Evolutionary conservation across 2,888 invertebrate genomes (phyloP).

Genomic region (Graphium colonna): DNA sequence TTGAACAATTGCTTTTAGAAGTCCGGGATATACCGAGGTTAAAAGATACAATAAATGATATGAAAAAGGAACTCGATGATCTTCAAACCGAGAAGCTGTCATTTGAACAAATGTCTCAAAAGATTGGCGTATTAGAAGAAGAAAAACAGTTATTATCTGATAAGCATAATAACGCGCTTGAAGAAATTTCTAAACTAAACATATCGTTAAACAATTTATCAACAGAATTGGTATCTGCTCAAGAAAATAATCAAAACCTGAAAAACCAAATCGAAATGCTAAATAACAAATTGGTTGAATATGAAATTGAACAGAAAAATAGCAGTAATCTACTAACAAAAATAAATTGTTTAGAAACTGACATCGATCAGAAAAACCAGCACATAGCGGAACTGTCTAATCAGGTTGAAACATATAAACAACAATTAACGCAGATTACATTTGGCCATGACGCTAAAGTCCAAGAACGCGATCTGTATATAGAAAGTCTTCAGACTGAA

Average conservation of each 20-base stretch:
- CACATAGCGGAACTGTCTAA: slow-evolving; percentile 54
- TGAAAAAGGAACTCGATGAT: slow-evolving; percentile 61
- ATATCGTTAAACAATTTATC: slow-evolving; percentile 43
- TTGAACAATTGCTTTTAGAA: slow-evolving; percentile 57
- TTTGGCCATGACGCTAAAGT: slow-evolving; percentile 83
- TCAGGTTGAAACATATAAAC: slow-evolving; percentile 53
- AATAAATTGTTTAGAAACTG: slow-evolving; percentile 58
- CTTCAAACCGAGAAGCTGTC: slow-evolving; percentile 48
- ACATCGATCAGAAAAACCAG: slow-evolving; percentile 57
- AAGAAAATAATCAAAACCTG: slow-evolving; percentile 48
- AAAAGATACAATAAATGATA: slow-evolving; percentile 60
- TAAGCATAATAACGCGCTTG: slow-evolving; percentile 36
- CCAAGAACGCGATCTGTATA: slow-evolving; percentile 86
- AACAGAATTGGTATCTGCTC: slow-evolving; percentile 45
- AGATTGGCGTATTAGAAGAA: slow-evolving; percentile 41
- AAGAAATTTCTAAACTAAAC: slow-evolving; percentile 46
- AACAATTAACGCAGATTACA: slow-evolving; percentile 58
- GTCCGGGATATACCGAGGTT: slow-evolving; percentile 55
- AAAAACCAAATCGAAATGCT: slow-evolving; percentile 53
- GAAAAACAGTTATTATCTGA: slow-evolving; percentile 47
- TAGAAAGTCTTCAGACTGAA: slow-evolving; percentile 86
- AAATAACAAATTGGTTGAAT: slow-evolving; percentile 62
- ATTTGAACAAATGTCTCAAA: slow-evolving; percentile 50
- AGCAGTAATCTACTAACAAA: slow-evolving; percentile 59
- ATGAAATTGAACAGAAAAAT: slow-evolving; percentile 66